A percentile compares a stretch with the other conserved stretches of the same genome.
phyloP scores from a whole-genome alignment of 2,888 invertebrate species.

The Eilema griseolum region DNA sequence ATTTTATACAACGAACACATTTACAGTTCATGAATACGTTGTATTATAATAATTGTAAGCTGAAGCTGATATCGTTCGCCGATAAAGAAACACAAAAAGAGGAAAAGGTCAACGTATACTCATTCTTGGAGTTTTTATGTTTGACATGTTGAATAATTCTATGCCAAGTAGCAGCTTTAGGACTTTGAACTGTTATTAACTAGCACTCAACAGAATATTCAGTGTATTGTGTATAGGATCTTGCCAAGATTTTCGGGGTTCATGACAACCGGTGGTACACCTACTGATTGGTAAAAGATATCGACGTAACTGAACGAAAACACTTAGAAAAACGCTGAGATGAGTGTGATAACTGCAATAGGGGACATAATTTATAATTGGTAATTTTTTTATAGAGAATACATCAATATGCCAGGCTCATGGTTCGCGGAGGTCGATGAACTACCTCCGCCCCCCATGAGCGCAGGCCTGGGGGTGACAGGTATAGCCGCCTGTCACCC shows the following conservation, averaged over 20 bases:
- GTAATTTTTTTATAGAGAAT: too few species aligned
- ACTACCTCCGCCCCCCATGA: too few species aligned
- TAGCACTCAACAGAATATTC: background rate
- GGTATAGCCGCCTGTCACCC: too few species aligned
- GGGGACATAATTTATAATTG: too few species aligned
- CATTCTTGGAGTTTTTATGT: background rate
- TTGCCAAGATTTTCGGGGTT: background rate
- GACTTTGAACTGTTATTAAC: background rate
- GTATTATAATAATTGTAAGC: slow-evolving; percentile 26
- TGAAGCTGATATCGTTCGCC: slow-evolving; percentile 26
- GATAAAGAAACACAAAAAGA: slow-evolving; percentile 29
- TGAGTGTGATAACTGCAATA: too few species aligned
- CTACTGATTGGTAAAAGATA: too few species aligned
- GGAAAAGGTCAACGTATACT: slow-evolving; percentile 16
- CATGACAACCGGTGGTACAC: too few species aligned
- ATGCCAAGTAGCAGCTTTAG: background rate
- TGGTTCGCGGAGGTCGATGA: too few species aligned
- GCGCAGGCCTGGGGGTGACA: too few species aligned
- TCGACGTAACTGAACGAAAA: too few species aligned
- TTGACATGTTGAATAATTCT: background rate
- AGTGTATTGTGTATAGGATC: background rate
- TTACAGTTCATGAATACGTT: slow-evolving; percentile 26
- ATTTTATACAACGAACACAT: slow-evolving; percentile 29
- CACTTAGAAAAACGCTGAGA: too few species aligned
- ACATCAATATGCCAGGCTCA: too few species aligned